Percentiles rank a stretch among this genome's conserved stretches.
These are phyloP conservation scores for Montipora cactus DNA, from an alignment of 64 coral and sea anemone genomes.

Conservation along the genomic window DNA sequence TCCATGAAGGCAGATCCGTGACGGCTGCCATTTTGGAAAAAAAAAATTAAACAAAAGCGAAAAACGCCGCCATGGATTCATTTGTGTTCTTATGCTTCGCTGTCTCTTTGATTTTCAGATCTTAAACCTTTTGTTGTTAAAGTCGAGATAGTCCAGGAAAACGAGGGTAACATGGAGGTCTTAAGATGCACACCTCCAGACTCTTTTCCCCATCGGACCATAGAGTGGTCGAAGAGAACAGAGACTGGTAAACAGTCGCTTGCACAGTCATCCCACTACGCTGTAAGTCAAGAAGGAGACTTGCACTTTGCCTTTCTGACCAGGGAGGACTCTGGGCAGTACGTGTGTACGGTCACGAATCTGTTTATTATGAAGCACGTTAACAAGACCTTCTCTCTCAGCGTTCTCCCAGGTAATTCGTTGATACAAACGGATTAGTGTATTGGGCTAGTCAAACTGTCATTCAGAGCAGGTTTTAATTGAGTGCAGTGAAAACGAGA, in stretches of 20 bases:
- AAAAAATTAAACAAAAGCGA: neutral
- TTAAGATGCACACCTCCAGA: conserved; percentile 73
- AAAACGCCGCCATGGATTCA: neutral
- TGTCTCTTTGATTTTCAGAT: conserved; percentile 44
- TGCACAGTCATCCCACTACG: conserved; percentile 59
- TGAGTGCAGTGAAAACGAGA: too few species aligned
- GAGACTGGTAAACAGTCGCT: conserved; percentile 10
- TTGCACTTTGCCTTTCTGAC: conserved; percentile 79
- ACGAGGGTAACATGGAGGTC: conserved; percentile 40
- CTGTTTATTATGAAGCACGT: conserved; percentile 38
- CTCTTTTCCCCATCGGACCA: conserved; percentile 70
- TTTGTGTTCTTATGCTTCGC: neutral
- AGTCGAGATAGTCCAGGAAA: conserved; percentile 24
- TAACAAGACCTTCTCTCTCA: conserved; percentile 55
- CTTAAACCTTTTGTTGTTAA: conserved; percentile 50
- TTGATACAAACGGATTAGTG: neutral
- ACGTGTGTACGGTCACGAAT: conserved; percentile 79
- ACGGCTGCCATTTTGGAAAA: neutral
- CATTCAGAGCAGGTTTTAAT: too few species aligned
- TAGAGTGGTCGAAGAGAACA: conserved; percentile 75
- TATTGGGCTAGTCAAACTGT: too few species aligned
- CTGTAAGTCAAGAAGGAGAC: conserved; percentile 71
- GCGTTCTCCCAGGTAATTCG: conserved; percentile 68
- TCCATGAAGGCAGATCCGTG: too few species aligned
- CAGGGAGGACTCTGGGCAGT: conserved; percentile 51